A percentile compares a stretch with the other conserved stretches of the same genome.
Conservation (phyloP, 1,140 invertebrate species). For the Whitmania pigra region DNA sequence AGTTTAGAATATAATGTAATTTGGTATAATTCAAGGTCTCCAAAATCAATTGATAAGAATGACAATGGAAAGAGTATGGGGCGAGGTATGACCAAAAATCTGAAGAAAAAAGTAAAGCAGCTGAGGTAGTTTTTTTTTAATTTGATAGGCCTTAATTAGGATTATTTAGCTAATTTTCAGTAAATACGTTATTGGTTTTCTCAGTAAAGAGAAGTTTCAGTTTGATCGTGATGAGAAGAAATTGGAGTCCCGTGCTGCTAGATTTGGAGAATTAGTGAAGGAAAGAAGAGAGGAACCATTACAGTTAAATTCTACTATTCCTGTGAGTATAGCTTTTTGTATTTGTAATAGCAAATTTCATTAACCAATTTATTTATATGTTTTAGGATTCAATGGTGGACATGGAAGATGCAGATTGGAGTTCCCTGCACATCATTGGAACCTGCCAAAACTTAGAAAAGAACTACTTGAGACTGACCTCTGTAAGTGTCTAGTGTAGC, state of each 20-base stretch:
- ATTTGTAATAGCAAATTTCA: background rate
- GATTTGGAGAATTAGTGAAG: slow-evolving; percentile 51
- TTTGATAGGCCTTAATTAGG: background rate
- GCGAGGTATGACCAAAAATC: background rate
- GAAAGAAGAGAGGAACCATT: slow-evolving; percentile 29
- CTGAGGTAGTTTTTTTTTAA: slow-evolving; percentile 1
- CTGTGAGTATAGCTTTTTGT: slow-evolving; percentile 19
- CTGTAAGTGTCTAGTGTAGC: slow-evolving; percentile 53
- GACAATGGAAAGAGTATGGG: background rate
- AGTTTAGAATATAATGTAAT: too few species aligned
- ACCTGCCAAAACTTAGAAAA: slow-evolving; percentile 85
- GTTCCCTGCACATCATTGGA: slow-evolving; percentile 65
- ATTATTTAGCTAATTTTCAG: background rate
- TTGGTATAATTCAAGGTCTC: background rate
- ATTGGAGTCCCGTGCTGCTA: slow-evolving; percentile 56
- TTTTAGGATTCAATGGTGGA: background rate
- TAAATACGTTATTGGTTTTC: slow-evolving; percentile 25
- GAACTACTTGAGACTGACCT: slow-evolving; percentile 79
- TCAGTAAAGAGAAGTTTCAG: slow-evolving; percentile 13
- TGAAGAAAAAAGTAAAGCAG: background rate
- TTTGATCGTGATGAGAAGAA: slow-evolving; percentile 27
- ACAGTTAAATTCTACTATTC: slow-evolving; percentile 31
- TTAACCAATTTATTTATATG: background rate
- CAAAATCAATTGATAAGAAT: background rate
- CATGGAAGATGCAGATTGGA: slow-evolving; percentile 29